A percentile compares a stretch with the other conserved stretches of the same genome.
phyloP scores from a whole-genome alignment of 2,113 vertebrate genomes.

The Dolichotis patagonum region DNA sequence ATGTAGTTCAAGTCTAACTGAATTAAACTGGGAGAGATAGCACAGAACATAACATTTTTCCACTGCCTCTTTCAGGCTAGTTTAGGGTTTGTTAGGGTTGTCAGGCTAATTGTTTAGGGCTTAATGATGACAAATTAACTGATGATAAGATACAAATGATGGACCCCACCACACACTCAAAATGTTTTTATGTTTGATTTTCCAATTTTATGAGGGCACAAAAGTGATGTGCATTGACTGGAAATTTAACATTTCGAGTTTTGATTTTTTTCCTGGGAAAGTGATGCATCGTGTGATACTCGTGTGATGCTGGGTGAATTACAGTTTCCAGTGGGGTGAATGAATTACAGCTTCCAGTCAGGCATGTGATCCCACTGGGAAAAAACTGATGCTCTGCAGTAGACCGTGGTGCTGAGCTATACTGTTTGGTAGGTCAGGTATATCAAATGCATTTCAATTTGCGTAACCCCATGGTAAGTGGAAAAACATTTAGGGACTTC shows the following conservation, averaged over 20 bases:
- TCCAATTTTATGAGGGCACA: background rate
- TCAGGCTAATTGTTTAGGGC: background rate
- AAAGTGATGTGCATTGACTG: background rate
- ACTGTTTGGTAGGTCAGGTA: background rate
- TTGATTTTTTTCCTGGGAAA: background rate
- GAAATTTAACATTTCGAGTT: background rate
- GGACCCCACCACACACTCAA: no score
- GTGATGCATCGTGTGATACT: background rate
- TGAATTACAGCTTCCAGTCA: background rate
- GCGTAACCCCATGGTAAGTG: background rate
- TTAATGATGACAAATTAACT: background rate
- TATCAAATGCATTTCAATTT: background rate
- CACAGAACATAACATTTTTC: background rate
- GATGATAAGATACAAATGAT: background rate
- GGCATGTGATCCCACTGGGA: background rate
- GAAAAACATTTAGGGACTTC: background rate
- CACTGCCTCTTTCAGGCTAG: background rate
- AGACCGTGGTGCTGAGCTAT: background rate
- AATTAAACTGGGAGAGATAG: background rate
- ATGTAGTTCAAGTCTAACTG: background rate
- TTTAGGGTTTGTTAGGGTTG: background rate
- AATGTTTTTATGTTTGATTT: background rate
- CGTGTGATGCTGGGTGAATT: background rate
- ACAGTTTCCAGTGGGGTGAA: background rate
- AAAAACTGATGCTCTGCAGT: background rate